These are phyloP conservation scores for Peromyscus melanophrys DNA, from an alignment of 2,797 vertebrate genomes.

Conservation along the genomic window DNA sequence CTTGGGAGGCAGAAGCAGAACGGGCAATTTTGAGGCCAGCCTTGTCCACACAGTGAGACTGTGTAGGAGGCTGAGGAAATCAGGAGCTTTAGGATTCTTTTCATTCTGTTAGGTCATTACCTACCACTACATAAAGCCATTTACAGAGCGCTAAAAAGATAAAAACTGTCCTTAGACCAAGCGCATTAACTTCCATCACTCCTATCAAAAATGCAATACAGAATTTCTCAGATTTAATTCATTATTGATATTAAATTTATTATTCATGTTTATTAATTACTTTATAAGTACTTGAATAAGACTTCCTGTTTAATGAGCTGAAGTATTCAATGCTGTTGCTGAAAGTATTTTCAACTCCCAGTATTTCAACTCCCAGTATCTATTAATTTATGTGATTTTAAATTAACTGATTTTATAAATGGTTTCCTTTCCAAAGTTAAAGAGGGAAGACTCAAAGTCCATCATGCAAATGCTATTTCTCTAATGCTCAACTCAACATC, in stretches of 20 bases:
- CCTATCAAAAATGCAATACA: constrained; percentile 62
- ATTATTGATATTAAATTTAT: constrained; percentile 72
- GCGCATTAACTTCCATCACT: constrained; percentile 54
- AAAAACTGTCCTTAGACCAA: constrained; percentile 62
- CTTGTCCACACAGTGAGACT: neutral
- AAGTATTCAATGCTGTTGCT: constrained; percentile 32
- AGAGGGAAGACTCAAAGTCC: constrained; percentile 43
- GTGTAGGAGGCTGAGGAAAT: neutral
- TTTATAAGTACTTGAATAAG: constrained; percentile 69
- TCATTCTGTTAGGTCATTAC: constrained; percentile 42
- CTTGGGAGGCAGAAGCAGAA: neutral
- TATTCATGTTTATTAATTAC: constrained; percentile 72
- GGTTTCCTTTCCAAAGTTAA: constrained; percentile 66
- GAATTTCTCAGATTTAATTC: constrained; percentile 68
- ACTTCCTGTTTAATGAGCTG: constrained; percentile 25
- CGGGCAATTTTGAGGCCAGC: neutral
- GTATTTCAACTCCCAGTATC: constrained; percentile 56
- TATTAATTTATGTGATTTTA: constrained; percentile 62
- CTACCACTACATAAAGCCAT: constrained; percentile 54
- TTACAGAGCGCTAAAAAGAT: constrained; percentile 51
- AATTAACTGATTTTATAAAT: constrained; percentile 37
- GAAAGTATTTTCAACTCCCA: constrained; percentile 51
- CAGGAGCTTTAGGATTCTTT: constrained; percentile 18
- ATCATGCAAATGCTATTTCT: constrained; percentile 44
- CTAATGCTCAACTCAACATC: constrained; percentile 2